These are phyloP conservation scores for Enteromius mattozi DNA, from an alignment of 2,797 vertebrate species.

Conservation along the genomic window DNA sequence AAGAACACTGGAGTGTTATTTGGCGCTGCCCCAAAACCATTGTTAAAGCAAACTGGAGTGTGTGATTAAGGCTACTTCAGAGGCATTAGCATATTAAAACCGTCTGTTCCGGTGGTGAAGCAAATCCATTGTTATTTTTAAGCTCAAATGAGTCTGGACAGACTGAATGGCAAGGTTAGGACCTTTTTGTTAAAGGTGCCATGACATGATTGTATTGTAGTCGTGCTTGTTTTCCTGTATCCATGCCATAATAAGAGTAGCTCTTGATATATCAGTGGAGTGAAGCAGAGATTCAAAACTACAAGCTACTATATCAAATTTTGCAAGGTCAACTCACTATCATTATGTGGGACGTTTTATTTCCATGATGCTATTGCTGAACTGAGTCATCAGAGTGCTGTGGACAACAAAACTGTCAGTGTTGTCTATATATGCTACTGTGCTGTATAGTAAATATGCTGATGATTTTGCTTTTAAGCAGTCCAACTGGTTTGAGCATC, in stretches of 20 bases:
- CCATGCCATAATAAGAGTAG: background rate
- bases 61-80: conserved; percentile 28
- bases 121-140: conserved; percentile 26
- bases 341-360: conserved; percentile 2
- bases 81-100: conserved; percentile 20
- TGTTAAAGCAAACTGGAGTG: conserved; percentile 7
- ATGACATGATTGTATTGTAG: background rate
- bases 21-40: conserved; percentile 17
- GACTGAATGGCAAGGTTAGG: background rate
- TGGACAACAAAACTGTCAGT: background rate
- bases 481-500: background rate
- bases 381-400: background rate
- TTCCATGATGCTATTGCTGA: conserved; percentile 6
- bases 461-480: background rate
- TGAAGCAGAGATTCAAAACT: background rate
- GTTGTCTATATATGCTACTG: background rate
- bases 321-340: background rate
- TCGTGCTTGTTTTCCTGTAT: background rate
- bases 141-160: conserved; percentile 16
- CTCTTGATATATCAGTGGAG: background rate
- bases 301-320: background rate
- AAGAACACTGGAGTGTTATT: conserved; percentile 22
- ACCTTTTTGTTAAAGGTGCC: background rate
- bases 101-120: background rate
- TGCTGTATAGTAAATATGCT: background rate